Percentiles rank a stretch among this genome's conserved stretches.
Conservation (phyloP, 1,140 invertebrate genomes). For the Caenorhabditis remanei region DNA sequence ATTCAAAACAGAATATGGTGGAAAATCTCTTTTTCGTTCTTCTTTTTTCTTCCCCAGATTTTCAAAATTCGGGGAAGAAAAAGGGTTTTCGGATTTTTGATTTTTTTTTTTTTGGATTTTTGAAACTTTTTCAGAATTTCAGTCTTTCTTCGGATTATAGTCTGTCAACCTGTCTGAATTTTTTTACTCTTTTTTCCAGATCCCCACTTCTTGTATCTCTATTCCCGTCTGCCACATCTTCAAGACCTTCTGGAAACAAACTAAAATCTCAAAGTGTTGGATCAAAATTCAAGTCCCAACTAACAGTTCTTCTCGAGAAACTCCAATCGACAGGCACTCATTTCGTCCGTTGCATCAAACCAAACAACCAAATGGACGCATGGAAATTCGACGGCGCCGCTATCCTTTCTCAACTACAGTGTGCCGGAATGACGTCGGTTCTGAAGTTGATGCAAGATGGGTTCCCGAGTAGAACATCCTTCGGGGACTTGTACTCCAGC, state of each 20-base stretch:
- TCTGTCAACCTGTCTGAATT: too few species aligned
- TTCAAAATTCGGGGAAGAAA: too few species aligned
- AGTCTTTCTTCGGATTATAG: too few species aligned
- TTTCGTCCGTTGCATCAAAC: slow-evolving; percentile 96
- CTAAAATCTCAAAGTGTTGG: slow-evolving; percentile 93
- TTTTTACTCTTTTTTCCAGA: too few species aligned
- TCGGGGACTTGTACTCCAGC: slow-evolving; percentile 90
- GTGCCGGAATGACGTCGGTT: slow-evolving; percentile 92
- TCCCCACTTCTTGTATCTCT: slow-evolving; percentile 4
- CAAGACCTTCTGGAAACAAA: background rate
- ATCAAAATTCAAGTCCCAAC: slow-evolving; percentile 92
- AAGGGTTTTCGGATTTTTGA: too few species aligned
- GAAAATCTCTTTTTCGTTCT: too few species aligned
- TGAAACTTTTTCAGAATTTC: too few species aligned
- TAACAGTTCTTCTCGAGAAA: slow-evolving; percentile 92
- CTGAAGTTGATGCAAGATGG: slow-evolving; percentile 94
- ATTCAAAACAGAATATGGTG: too few species aligned
- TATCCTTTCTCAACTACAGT: slow-evolving; percentile 93
- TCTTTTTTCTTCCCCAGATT: too few species aligned
- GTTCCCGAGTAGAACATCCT: slow-evolving; percentile 87
- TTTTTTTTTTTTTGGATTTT: too few species aligned
- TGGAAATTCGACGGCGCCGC: slow-evolving; percentile 89
- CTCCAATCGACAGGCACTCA: slow-evolving; percentile 86
- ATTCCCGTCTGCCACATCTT: background rate
- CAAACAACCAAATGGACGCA: slow-evolving; percentile 93